These are phyloP conservation scores for Cinclus cinclus DNA, from an alignment of 2,113 vertebrate genomes.

Conservation along the genomic window DNA sequence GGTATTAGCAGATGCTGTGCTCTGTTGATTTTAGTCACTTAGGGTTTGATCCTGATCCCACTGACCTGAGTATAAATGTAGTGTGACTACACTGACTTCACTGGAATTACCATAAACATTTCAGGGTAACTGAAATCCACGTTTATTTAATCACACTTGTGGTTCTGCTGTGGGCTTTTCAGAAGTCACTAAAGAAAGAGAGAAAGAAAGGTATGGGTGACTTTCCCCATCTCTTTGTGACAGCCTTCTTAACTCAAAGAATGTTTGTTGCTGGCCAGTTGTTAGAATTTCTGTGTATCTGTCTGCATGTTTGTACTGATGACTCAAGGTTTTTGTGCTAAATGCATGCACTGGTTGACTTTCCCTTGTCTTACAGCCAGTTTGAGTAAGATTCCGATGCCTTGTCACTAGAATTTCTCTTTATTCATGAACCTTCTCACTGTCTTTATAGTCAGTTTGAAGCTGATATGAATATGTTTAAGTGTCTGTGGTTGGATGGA, in stretches of 20 bases:
- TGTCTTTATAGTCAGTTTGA: not conserved
- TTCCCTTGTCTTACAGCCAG: not conserved
- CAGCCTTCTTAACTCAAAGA: constrained; percentile 23
- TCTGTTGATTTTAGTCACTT: constrained; percentile 71
- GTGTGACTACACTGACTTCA: not conserved
- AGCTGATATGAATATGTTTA: not conserved
- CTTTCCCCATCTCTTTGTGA: not conserved
- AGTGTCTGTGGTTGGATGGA: not conserved
- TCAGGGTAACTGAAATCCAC: not conserved
- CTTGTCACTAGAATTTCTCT: not conserved
- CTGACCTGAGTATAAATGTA: not conserved
- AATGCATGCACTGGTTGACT: not conserved
- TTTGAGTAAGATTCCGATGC: not conserved
- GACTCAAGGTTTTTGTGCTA: not conserved
- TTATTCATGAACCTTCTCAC: not conserved
- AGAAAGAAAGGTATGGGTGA: constrained; percentile 10
- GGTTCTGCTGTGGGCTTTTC: constrained; percentile 15
- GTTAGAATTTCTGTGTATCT: not conserved
- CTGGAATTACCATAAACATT: not conserved
- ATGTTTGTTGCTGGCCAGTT: not conserved
- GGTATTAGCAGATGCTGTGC: constrained; percentile 60
- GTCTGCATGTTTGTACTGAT: not conserved
- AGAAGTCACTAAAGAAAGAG: constrained; percentile 25
- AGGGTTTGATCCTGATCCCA: not conserved
- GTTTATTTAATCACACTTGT: not conserved